Conservation (phyloP, 1,140 invertebrate genomes). For the Magallana gigas region DNA sequence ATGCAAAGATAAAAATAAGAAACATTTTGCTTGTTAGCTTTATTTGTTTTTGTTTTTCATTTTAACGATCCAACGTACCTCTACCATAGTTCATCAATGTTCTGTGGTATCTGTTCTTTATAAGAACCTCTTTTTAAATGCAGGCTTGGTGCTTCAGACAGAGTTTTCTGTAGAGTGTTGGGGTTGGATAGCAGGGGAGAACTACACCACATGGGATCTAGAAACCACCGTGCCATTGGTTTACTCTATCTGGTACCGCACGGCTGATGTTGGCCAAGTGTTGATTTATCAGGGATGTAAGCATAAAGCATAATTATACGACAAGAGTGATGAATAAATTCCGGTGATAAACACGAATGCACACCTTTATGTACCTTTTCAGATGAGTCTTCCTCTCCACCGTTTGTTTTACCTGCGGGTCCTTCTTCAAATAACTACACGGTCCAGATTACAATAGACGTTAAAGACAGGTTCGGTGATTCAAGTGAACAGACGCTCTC, state of each 20-base stretch:
- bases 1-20: too few relatives aligned
- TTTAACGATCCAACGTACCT: too few relatives aligned
- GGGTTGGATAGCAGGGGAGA: background rate
- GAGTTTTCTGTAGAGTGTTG: background rate
- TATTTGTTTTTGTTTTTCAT: too few relatives aligned
- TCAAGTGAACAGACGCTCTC: background rate
- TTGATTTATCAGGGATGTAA: background rate
- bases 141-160: background rate
- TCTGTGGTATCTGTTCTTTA: too few relatives aligned
- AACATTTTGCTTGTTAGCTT: too few relatives aligned
- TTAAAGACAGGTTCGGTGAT: background rate
- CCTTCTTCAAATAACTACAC: background rate
- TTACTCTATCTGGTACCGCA: background rate
- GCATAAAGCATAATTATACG: background rate
- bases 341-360: background rate
- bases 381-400: background rate
- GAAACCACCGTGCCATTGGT: background rate
- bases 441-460: background rate
- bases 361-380: background rate
- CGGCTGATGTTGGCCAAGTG: background rate
- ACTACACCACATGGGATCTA: background rate
- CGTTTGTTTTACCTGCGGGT: background rate
- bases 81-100: too few relatives aligned
- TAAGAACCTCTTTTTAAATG: background rate
- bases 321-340: background rate